Conservation (phyloP, 2,113 vertebrate genomes). For the Erpornis zantholeuca region DNA sequence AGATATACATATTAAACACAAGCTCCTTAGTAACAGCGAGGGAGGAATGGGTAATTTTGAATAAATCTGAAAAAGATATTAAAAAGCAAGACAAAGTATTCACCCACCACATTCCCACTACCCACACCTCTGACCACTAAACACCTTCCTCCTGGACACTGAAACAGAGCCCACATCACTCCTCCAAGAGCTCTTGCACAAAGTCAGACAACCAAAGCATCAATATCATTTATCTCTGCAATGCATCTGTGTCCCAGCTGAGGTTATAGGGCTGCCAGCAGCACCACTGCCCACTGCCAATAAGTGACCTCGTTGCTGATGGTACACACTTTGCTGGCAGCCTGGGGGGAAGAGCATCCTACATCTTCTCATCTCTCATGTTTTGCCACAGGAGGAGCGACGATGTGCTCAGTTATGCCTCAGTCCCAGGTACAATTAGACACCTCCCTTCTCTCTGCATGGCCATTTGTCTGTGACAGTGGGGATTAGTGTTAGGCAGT, state of each 20-base stretch:
- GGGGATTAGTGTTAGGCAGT: too few species aligned
- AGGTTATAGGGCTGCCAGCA: background rate
- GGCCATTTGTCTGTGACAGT: background rate
- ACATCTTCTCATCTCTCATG: background rate
- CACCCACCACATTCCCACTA: background rate
- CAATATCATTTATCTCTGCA: background rate
- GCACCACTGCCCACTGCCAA: background rate
- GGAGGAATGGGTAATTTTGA: background rate
- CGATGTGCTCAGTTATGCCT: background rate
- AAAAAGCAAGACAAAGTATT: background rate
- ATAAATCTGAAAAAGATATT: background rate
- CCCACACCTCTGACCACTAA: background rate
- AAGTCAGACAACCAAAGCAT: background rate
- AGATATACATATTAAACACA: background rate
- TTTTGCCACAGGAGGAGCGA: background rate
- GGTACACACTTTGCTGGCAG: background rate
- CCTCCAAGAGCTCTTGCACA: background rate
- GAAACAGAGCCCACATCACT: background rate
- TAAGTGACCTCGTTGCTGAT: background rate
- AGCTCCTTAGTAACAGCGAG: background rate
- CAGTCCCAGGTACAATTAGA: background rate
- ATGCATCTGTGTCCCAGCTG: background rate
- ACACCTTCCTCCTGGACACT: background rate
- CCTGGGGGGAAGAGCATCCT: background rate
- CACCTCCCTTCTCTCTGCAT: background rate